phyloP scores from a whole-genome alignment of 2,797 vertebrate genomes.

The Xerus rutilus region DNA sequence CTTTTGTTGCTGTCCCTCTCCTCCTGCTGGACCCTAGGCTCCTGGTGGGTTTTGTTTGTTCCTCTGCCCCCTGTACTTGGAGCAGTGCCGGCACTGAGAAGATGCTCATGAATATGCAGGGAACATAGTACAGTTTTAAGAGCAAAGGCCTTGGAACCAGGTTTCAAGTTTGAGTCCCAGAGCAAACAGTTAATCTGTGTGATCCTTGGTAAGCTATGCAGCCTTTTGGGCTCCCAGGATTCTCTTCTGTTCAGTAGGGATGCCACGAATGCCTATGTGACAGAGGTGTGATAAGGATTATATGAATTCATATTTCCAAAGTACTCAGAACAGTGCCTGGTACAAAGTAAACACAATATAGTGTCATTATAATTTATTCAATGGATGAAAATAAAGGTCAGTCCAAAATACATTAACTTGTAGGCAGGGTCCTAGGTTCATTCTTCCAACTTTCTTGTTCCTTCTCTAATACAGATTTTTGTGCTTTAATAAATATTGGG shows the following conservation, averaged over 20 bases:
- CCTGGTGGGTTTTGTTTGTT: not conserved
- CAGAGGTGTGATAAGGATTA: not conserved
- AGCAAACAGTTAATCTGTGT: not conserved
- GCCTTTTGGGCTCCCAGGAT: not conserved
- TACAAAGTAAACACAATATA: not conserved
- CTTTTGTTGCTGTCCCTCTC: not conserved
- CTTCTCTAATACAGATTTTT: not conserved
- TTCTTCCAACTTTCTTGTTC: not conserved
- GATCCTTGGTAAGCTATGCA: not conserved
- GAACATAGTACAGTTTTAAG: not conserved
- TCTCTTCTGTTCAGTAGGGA: not conserved
- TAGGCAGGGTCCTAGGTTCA: not conserved
- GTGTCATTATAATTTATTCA: not conserved
- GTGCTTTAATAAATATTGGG: not conserved
- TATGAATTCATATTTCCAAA: not conserved
- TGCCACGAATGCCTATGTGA: not conserved
- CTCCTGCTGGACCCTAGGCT: not conserved
- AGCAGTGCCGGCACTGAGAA: not conserved
- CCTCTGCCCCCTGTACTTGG: too few species aligned
- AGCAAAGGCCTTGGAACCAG: not conserved
- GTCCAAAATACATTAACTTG: not conserved
- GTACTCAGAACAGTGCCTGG: not conserved
- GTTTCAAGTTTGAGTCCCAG: not conserved
- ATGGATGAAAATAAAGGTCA: not conserved
- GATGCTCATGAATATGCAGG: not conserved